Evolutionary conservation across 2,888 invertebrate species (phyloP).

Genomic region (Lasioglossum morio): DNA sequence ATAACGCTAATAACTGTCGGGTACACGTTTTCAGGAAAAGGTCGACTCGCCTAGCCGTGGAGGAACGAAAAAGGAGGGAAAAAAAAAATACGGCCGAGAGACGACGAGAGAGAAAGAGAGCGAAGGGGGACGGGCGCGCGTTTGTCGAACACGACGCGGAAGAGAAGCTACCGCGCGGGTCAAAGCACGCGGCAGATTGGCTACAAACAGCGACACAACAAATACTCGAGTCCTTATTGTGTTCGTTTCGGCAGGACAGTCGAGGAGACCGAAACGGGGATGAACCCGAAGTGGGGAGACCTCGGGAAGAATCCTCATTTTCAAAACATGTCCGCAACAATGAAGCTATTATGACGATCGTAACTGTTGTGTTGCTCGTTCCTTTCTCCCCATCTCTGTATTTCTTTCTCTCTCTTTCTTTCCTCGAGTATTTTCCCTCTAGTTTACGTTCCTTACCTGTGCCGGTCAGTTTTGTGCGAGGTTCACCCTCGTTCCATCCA

Average conservation of each 20-base stretch:
- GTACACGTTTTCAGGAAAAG: slow-evolving; percentile 71
- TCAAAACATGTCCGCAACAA: slow-evolving; percentile 84
- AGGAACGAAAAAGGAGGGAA: not conserved
- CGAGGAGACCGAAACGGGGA: slow-evolving; percentile 35
- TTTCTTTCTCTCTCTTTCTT: slow-evolving; percentile 32
- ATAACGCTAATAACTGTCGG: slow-evolving; percentile 83
- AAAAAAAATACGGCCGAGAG: slow-evolving; percentile 18
- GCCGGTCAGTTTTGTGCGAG: slow-evolving; percentile 76
- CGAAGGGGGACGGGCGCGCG: slow-evolving; percentile 43
- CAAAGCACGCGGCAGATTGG: slow-evolving; percentile 79
- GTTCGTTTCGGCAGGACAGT: slow-evolving; percentile 51
- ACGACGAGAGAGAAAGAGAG: slow-evolving; percentile 29
- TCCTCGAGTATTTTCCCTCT: slow-evolving; percentile 13
- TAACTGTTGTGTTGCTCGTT: slow-evolving; percentile 72
- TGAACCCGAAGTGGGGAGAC: not conserved
- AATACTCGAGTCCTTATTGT: slow-evolving; percentile 80
- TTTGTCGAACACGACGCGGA: slow-evolving; percentile 25
- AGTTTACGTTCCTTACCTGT: slow-evolving; percentile 71
- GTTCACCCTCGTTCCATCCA: slow-evolving; percentile 82
- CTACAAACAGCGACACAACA: slow-evolving; percentile 81
- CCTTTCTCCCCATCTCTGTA: slow-evolving; percentile 44
- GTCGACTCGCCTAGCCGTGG: slow-evolving; percentile 43
- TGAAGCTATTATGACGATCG: slow-evolving; percentile 82
- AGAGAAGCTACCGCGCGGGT: slow-evolving; percentile 63
- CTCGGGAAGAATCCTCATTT: slow-evolving; percentile 77